phyloP scores from a whole-genome alignment of 2,797 vertebrate genomes.

The Sebastes flavidus region DNA sequence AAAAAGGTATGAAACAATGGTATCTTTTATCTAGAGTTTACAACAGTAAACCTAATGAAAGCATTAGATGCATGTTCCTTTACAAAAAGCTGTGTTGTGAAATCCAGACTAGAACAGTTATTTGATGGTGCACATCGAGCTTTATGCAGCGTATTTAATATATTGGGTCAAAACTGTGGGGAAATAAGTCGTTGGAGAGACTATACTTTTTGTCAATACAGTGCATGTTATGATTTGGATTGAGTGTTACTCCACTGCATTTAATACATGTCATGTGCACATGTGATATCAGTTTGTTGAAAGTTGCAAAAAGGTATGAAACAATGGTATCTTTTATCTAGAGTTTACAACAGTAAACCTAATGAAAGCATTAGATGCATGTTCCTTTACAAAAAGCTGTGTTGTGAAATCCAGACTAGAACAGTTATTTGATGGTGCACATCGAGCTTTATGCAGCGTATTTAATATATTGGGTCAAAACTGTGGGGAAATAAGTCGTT shows the following conservation, averaged over 20 bases:
- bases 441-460: no score
- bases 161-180: conserved; percentile 5
- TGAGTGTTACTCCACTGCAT: background rate
- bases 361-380: no score
- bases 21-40: no score
- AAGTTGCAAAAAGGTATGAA: background rate
- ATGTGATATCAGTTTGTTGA: background rate
- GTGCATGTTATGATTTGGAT: conserved; percentile 19
- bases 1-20: no score
- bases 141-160: conserved; percentile 2
- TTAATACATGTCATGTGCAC: background rate
- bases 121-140: background rate
- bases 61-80: no score
- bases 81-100: background rate
- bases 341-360: no score
- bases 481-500: background rate
- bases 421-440: no score
- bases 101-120: background rate
- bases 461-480: background rate
- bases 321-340: no score
- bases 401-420: no score
- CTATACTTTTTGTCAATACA: background rate
- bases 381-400: no score
- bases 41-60: no score
- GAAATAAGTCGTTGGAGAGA: background rate